Conservation (phyloP, 1,140 invertebrate species). For the Aphelenchoides besseyi region DNA sequence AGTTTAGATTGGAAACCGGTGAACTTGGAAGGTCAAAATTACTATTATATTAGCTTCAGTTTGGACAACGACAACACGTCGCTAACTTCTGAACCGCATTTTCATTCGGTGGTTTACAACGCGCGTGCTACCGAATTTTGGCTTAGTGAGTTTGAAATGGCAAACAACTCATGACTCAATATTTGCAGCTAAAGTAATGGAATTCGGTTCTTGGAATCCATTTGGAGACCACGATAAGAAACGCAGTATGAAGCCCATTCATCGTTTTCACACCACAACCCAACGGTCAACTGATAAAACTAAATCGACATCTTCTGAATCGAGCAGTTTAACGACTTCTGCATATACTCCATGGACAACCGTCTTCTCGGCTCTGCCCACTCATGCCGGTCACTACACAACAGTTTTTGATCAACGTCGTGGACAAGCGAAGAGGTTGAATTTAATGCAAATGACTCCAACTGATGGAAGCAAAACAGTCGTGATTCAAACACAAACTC, state of each 20-base stretch:
- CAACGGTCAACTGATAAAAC: neutral
- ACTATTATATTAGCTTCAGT: neutral
- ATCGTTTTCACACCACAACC: neutral
- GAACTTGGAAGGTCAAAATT: neutral
- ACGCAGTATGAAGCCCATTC: too few species aligned
- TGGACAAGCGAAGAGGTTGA: too few species aligned
- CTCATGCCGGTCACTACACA: neutral
- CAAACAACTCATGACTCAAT: too few species aligned
- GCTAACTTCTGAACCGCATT: neutral
- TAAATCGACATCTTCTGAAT: neutral
- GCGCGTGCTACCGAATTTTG: neutral
- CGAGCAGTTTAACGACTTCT: neutral
- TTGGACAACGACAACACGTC: neutral
- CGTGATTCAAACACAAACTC: too few species aligned
- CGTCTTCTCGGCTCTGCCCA: neutral
- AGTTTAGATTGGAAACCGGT: neutral
- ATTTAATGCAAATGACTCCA: too few species aligned
- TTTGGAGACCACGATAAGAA: too few species aligned
- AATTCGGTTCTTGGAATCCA: too few species aligned
- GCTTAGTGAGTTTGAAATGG: neutral
- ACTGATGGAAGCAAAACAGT: too few species aligned
- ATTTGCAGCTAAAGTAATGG: too few species aligned
- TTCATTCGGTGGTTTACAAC: neutral
- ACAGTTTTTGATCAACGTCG: neutral
- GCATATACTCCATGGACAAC: neutral